Percentiles rank a stretch among this genome's conserved stretches.
phyloP scores from a whole-genome alignment of 1,140 invertebrate genomes.

The Drosophila virilis region DNA sequence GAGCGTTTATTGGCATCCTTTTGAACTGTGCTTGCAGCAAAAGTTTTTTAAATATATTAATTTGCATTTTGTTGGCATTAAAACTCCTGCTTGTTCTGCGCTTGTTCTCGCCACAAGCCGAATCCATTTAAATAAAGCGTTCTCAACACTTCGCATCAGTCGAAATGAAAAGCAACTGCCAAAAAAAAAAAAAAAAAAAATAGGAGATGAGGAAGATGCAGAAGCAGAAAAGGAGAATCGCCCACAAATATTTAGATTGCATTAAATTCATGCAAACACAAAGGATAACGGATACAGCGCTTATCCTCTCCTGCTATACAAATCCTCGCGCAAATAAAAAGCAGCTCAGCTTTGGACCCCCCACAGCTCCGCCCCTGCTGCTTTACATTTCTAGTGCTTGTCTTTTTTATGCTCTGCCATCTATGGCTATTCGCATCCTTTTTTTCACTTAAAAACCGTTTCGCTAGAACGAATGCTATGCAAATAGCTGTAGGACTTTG shows the following conservation, averaged over 20 bases:
- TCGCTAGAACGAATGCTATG: constrained; percentile 66
- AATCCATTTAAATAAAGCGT: constrained; percentile 72
- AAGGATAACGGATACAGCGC: constrained; percentile 78
- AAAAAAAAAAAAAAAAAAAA: constrained; percentile 23
- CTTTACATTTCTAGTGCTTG: constrained; percentile 44
- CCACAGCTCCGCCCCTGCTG: not conserved
- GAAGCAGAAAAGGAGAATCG: constrained; percentile 10
- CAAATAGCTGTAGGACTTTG: constrained; percentile 68
- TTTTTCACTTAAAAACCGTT: constrained; percentile 80
- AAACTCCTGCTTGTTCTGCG: constrained; percentile 38
- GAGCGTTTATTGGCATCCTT: no score
- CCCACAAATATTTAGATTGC: constrained; percentile 81
- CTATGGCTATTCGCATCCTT: constrained; percentile 62
- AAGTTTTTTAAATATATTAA: constrained; percentile 12
- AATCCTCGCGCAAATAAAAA: constrained; percentile 77
- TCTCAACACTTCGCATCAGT: constrained; percentile 28
- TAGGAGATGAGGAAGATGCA: not conserved
- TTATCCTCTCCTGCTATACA: constrained; percentile 77
- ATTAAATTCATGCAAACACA: constrained; percentile 82
- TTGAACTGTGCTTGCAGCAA: not conserved
- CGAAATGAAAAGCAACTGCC: constrained; percentile 37
- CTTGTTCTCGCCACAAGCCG: constrained; percentile 49
- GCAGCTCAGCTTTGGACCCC: constrained; percentile 18
- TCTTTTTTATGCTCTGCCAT: constrained; percentile 32
- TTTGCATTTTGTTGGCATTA: constrained; percentile 45